Base-by-base conservation (phyloP, 2,888 invertebrate species). In the Andrena praecox region DNA sequence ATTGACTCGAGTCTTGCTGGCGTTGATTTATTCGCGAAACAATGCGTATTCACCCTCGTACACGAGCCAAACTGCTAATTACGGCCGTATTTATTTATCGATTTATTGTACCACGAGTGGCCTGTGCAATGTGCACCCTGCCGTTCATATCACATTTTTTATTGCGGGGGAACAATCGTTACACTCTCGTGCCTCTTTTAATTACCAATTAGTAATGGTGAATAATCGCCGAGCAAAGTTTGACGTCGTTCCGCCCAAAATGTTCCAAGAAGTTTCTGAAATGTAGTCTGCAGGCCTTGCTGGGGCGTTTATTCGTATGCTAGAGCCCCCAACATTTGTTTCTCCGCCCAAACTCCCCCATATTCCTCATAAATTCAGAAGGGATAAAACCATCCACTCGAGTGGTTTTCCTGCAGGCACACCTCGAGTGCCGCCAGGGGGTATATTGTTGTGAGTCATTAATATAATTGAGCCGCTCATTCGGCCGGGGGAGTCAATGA, bases 31-130 rank as follows among this genome's bases (percentile, higher is more conserved):
- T 72, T 80, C 77, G 62, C 31, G 63, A 60, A 60, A 78, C 78
- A 67, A 64, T 79, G 70, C 68, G 67, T 52, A 63, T 78, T 86
- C 84, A 56, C 10, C 52, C 67, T 42, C 62, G 67, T 60, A 60
- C 60, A 77, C 56, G n/a, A 71, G 27, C n/a, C 73, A 64, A 67
- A 70, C 60, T 71, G 76, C 73, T 86, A 80, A 86, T 86, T 86
- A 86, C 70, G 50, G 35, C 33, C 10, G 54, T 63, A 59, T 86
- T 86, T 77, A 70, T 77, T 80, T 70, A 78, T 69, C 77, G 83
- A 76, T 78, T 80, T 73, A 62, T 80, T 72, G 77, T 72, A 79
- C 71, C 78, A 56, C 56, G 52, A 10, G 20, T 31, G 27, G 52
- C 7, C 66, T n/a, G 52, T 42, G 50, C 35, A 56, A 62, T n/a